Conservation (phyloP, 2,797 vertebrate species). For the Alectoris magna region DNA sequence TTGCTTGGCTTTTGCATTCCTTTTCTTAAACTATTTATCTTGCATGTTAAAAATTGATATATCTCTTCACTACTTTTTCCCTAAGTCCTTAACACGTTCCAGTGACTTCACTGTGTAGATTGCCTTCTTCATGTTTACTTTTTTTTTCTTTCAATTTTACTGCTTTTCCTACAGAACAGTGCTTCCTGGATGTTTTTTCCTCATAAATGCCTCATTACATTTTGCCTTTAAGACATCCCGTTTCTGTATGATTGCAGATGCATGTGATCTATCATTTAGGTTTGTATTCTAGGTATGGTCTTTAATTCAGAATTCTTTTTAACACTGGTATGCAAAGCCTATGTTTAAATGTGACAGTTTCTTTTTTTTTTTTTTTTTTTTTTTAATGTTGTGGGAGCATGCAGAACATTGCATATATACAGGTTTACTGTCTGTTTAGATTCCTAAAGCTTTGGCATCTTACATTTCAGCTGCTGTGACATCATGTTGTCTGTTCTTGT, state of each 20-base stretch:
- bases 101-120: neutral
- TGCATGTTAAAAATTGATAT: neutral
- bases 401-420: neutral
- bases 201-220: neutral
- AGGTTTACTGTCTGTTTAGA: conserved; percentile 5
- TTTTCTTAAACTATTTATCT: neutral
- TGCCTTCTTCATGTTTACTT: neutral
- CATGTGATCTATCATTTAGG: neutral
- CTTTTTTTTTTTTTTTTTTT: neutral
- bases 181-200: neutral
- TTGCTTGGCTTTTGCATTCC: neutral
- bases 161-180: neutral
- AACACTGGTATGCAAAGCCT: neutral
- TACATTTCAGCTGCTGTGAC: neutral
- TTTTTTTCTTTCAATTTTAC: neutral
- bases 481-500: neutral
- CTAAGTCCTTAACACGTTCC: neutral
- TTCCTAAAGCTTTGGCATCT: neutral
- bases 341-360: too few relatives aligned
- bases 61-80: neutral
- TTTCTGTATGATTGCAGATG: neutral
- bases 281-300: neutral
- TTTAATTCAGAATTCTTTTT: conserved; percentile 21
- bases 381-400: neutral
- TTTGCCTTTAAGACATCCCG: neutral